Base-by-base conservation (phyloP, 1,140 invertebrate species). In the Dendroctonus valens region DNA sequence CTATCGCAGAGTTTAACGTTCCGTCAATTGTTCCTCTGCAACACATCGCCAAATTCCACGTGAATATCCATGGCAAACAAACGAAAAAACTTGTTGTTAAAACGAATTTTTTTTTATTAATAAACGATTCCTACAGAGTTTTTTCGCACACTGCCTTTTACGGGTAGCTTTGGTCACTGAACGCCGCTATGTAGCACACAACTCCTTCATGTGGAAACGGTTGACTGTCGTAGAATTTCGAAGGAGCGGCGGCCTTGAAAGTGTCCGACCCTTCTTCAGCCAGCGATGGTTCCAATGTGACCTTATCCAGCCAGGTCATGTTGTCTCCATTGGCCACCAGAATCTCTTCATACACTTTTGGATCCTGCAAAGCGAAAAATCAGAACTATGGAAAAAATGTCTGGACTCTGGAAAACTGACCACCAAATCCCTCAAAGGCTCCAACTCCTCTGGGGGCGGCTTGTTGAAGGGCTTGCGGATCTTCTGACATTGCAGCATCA, bases 401-500 rank as follows among this genome's bases (percentile, higher is more conserved):
- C 9, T 58, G 41, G 12, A 15, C 3, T 12, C 9, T 5, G 7
- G 2, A 55, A 44, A 14, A 62, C 65, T 69, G 71, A 79, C 79
- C 68, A 80, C 70, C 8, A 78, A 68, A 59, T 80, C 73, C 42
- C 71, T 72, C 0, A 81, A 62, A 6, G 74, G 74, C 50, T 60
- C 64, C 39, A 80, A 67, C 42, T 73, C 67, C 5, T 51, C 57
- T 5, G 76, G 76, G 41, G 79, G 79, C 6, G 69, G 38, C 50
- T 66, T 59, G 58, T 75, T 74, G 57, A 81, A 81, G 5, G 78
- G 79, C 41, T 75, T 72, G 2, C 73, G 71, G 11, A 80, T 66
- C 59, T 70, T 72, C 49, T 78, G 78, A 46, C 70, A 76, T 67
- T 79, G 76, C 59, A 81, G 68, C 68, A 79, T 78, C 7, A 80